Base-by-base conservation (phyloP, 2,888 invertebrate species). In the Nymphalis polychloros region DNA sequence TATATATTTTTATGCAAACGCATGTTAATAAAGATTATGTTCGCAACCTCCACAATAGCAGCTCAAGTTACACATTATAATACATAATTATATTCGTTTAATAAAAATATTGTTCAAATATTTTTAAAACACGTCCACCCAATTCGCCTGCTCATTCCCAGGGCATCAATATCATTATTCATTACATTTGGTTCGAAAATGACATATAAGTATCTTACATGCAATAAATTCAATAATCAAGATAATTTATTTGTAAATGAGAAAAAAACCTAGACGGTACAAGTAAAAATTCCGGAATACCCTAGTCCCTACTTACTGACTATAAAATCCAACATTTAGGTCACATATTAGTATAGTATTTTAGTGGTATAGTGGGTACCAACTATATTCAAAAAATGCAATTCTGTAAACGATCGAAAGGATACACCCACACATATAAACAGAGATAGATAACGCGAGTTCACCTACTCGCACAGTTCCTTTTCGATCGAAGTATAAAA, bases 231-330 rank as follows among this genome's bases (percentile, higher is more conserved):
- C 17, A 8, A n/a, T 31, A n/a, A 31, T 17, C 17, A 17, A 31
- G 17, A 8, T 17, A n/a, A 23, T 17, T 31, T 31, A 16, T 52
- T 31, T 55, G 27, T 31, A 55, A 55, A 55, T 31, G 31, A 55
- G 27, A 55, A 55, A 55, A 53, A 53, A 41, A 41, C 16, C n/a
- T 31, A 53, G 27, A 53, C 53, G 27, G 27, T 27, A 52, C 52
- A 52, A 52, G 2, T 13, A 52, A 52, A 52, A 6, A 31, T 31
- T 55, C 31, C 7, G 27, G n/a, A 16, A 55, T 55, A 17, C 2
- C 8, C 31, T 55, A 41, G 13, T 41, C 2, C 8, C 31, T 55
- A 41, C 41, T 41, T 55, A 31, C n/a, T 55, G 53, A n/a, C 31
- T 55, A 55, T 55, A 55, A 19, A 55, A 55, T 27, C 16, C 23